Evolutionary conservation across 2,113 vertebrate species (phyloP), one percentile per base, ranked within the genome.

Genomic region (Brachyhypopomus occidentalis): DNA sequence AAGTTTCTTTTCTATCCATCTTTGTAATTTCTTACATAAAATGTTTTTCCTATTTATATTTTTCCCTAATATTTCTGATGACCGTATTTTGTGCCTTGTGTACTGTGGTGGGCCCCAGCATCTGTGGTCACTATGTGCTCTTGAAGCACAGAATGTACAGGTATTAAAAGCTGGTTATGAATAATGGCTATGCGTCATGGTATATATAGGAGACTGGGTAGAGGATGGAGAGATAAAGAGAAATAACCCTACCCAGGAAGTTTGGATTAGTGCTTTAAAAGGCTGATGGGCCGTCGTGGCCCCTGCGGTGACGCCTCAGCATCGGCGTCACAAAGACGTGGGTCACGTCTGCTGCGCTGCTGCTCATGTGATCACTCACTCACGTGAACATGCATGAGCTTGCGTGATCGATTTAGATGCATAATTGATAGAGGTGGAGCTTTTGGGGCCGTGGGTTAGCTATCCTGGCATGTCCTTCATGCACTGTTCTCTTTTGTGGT

Each of bases 231-330:
- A 41, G 64, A 34, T 17, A 19, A 60, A 45, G 38, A 48, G 17
- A 82, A 77, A 82, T 38, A 63, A 45, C 5, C 6, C 41, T 58
- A 48, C 72, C 25, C 41, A 72, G 5, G 1, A 70, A 70, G 36
- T 67, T 79, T 70, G 41, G 25, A 79, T 70, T 75, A 20, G n/a
- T 14, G 72, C 77, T 74, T 52, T 75, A 79, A 79, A 62, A 30
- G 16, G 19, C 23, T 30, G 36, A 74, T 20, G 6, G 38, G 72
- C n/a, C n/a, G 16, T 22, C 8, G 23, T 62, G 6, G 12, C 14
- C 14, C 41, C 52, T 67, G 16, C 69, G 45, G 48, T 25, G 58
- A 83, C 75, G 55, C 36, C 55, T 59, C 14, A 19, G 20, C 6
- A 22, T 23, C 63, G n/a, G 41, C 25, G 38, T 52, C 22, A 74